phyloP scores from a whole-genome alignment of 2,888 invertebrate species.

The Cacoxenus indagator region DNA sequence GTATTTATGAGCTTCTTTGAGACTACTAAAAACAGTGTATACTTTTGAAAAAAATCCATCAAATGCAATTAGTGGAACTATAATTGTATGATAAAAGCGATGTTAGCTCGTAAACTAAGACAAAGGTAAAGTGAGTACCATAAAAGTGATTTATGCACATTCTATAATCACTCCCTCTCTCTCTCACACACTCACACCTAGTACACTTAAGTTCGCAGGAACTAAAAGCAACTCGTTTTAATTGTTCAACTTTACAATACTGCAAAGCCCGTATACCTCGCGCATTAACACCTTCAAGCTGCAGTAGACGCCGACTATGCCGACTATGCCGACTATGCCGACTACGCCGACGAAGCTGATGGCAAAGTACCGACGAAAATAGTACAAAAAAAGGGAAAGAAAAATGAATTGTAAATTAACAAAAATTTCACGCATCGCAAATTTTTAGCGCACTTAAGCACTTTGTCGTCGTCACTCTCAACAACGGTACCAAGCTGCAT shows the following conservation, averaged over 20 bases:
- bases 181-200: background rate
- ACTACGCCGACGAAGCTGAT: background rate
- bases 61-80: background rate
- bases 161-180: background rate
- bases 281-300: slow-evolving; percentile 4
- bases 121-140: background rate
- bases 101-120: background rate
- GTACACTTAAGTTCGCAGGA: background rate
- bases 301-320: background rate
- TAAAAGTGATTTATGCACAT: background rate
- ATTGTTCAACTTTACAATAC: slow-evolving; percentile 27
- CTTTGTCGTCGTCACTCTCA: background rate
- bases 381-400: background rate
- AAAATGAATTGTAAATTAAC: slow-evolving; percentile 47
- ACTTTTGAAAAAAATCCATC: too few relatives aligned
- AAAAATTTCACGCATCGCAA: slow-evolving; percentile 57
- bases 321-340: background rate
- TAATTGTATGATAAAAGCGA: background rate
- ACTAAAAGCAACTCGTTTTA: slow-evolving; percentile 35
- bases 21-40: too few relatives aligned
- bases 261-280: background rate
- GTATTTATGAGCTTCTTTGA: too few relatives aligned
- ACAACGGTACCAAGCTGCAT: background rate
- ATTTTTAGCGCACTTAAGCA: slow-evolving; percentile 40
- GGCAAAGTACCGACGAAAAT: background rate